A percentile compares a stretch with the other conserved stretches of the same genome.
Evolutionary conservation across 2,113 vertebrate species (phyloP).

Genomic region (Noctilio leporinus): DNA sequence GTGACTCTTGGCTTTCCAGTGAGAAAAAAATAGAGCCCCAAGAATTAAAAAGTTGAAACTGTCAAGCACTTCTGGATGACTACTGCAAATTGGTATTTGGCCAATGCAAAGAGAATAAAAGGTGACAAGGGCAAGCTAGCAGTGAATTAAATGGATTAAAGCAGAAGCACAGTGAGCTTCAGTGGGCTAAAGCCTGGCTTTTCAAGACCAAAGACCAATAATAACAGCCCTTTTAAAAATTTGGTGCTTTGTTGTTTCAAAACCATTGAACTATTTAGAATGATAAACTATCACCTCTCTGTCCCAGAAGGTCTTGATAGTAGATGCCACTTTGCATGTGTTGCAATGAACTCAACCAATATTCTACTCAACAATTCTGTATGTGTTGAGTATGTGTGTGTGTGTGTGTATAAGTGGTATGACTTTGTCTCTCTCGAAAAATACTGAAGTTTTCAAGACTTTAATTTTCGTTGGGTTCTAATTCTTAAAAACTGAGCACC

Average conservation of each 20-base stretch:
- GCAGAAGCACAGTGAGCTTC: background rate
- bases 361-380: background rate
- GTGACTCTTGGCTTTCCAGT: background rate
- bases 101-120: constrained; percentile 22
- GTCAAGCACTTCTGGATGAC: constrained; percentile 21
- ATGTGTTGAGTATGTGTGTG: background rate
- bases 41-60: constrained; percentile 36
- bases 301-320: background rate
- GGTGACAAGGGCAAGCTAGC: background rate
- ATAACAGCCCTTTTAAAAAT: background rate
- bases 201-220: background rate
- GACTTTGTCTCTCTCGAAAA: background rate
- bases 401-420: background rate
- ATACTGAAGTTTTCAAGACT: background rate
- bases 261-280: background rate
- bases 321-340: background rate
- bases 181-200: background rate
- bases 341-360: background rate
- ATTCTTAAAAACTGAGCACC: background rate
- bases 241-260: background rate
- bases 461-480: background rate
- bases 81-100: constrained; percentile 30
- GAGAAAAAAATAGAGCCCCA: background rate
- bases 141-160: constrained; percentile 31
- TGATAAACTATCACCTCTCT: background rate